phyloP scores from a whole-genome alignment of 2,888 invertebrate species.

The Phytoseiulus persimilis region DNA sequence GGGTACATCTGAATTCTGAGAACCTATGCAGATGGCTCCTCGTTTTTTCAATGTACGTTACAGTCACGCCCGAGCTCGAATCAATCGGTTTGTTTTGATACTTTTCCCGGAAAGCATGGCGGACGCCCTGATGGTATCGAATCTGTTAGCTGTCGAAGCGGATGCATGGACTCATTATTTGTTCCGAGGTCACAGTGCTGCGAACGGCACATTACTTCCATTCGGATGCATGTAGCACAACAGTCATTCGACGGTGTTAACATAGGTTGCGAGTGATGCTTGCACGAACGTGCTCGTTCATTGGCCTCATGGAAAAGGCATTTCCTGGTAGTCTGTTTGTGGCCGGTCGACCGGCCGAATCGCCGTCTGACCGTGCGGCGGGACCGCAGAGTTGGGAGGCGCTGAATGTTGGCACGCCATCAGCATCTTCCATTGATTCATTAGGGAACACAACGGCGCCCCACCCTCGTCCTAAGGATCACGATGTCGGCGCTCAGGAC shows the following conservation, averaged over 20 bases:
- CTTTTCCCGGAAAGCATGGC: neutral
- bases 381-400: neutral
- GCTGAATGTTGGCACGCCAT: slow-evolving; percentile 5
- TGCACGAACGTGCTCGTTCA: neutral
- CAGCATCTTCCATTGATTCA: slow-evolving; percentile 5
- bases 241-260: neutral
- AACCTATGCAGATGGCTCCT: too few relatives aligned
- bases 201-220: neutral
- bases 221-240: neutral
- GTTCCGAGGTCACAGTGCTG: neutral
- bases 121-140: neutral
- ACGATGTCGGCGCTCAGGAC: neutral
- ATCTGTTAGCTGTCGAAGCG: neutral
- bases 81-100: neutral
- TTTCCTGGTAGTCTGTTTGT: slow-evolving; percentile 5
- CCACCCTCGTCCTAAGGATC: neutral
- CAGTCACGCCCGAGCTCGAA: too few relatives aligned
- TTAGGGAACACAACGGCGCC: neutral
- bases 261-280: neutral
- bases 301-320: neutral
- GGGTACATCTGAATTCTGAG: too few relatives aligned
- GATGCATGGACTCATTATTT: neutral
- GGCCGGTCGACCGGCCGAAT: neutral
- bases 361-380: neutral
- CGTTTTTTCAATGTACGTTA: too few relatives aligned